Conservation (phyloP, 2,888 invertebrate species). For the Patella pellucida region DNA sequence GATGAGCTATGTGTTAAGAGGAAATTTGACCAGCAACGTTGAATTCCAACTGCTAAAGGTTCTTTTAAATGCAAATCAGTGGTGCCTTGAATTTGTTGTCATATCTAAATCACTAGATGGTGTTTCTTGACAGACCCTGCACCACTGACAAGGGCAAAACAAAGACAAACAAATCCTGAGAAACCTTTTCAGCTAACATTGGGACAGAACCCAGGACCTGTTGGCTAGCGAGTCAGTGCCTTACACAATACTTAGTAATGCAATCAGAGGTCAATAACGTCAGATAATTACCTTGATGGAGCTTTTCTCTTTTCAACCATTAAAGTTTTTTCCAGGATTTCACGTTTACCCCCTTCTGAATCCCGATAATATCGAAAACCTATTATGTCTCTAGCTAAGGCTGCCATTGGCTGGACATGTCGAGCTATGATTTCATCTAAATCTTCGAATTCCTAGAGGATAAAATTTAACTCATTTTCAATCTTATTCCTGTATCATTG, state of each 20-base stretch:
- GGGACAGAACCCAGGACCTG: too few relatives aligned
- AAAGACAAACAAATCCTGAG: too few relatives aligned
- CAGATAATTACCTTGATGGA: slow-evolving; percentile 60
- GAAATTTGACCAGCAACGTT: too few relatives aligned
- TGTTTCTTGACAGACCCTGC: too few relatives aligned
- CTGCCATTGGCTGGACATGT: slow-evolving; percentile 96
- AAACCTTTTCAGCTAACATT: too few relatives aligned
- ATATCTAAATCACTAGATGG: too few relatives aligned
- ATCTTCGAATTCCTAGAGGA: slow-evolving; percentile 90
- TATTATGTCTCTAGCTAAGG: slow-evolving; percentile 89
- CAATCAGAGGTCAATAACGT: background rate
- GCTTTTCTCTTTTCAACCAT: slow-evolving; percentile 88
- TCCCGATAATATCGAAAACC: slow-evolving; percentile 91
- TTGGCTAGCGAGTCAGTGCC: background rate
- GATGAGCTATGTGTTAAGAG: too few relatives aligned
- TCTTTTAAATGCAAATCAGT: too few relatives aligned
- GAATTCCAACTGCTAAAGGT: too few relatives aligned
- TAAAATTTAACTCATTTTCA: background rate
- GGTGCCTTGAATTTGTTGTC: too few relatives aligned
- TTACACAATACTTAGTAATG: background rate
- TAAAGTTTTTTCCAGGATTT: slow-evolving; percentile 88
- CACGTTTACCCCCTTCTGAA: slow-evolving; percentile 80
- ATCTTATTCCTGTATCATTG: too few relatives aligned
- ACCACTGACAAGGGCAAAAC: too few relatives aligned
- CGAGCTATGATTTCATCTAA: slow-evolving; percentile 98